Evolutionary conservation across 92 coral and sea anemone species (phyloP), one percentile per base, ranked within the genome.

Genomic region (Phenganax subtilis): DNA sequence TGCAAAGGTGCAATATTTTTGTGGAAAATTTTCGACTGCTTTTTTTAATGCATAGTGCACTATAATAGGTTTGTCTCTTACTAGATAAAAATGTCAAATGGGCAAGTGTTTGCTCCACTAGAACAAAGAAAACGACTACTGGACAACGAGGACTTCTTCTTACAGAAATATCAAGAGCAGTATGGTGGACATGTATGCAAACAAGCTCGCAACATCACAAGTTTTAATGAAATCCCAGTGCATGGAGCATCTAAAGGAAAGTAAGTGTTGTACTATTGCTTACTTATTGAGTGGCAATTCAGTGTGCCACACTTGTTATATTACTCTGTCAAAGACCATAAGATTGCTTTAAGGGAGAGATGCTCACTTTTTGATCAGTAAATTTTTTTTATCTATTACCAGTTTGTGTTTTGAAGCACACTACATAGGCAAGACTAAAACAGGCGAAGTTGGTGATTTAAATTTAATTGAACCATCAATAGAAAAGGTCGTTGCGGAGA

Each of bases 371-470:
- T 15, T 69, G 75, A 8, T 30, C 51, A 30, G 2, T 27, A 30
- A 30, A 30, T 11, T 15, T 15, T 30, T 51, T 6, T 0, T 30
- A 20, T 69, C 9, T 30, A 20, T 54, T 76, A 62, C 8, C 54
- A 79, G 83, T 15, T 12, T 79, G 61, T 79, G 73, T 65, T 79
- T 79, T 14, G 83, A 79, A 59, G 83, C 83, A 79, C 63, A 55
- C 8, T 79, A 63, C 55, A 4, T 79, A 9, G 83, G 83, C 9
- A 79, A 79, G 51, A 63, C 47, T 11, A 79, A 54, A 65, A 79
- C 83, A n/a, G 83, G 83, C 52, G 83, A 79, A 73, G 83, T 60
- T 0, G 83, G 83, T 9, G 83, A 79, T 60, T 53, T 79, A 51
- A 79, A 47, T 51, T 64, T 59, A 0, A 79, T 79, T 0, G 83